Conservation (phyloP, 2,888 invertebrate genomes). For the Listrodromus nycthemerus region DNA sequence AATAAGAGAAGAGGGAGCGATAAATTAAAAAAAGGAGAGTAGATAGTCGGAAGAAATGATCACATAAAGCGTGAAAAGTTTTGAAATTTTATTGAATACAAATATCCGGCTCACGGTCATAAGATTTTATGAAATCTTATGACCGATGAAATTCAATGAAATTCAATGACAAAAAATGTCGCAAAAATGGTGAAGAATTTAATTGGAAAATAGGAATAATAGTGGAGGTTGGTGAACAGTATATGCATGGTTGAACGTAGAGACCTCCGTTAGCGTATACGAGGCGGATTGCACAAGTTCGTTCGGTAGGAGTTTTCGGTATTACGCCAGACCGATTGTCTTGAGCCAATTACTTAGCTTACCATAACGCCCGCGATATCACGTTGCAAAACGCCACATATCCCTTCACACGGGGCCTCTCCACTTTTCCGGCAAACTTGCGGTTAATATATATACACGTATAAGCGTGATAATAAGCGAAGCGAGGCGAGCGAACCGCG, state of each 20-base stretch:
- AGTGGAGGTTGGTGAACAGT: too few relatives aligned
- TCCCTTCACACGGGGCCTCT: neutral
- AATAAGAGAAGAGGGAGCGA: neutral
- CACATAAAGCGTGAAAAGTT: neutral
- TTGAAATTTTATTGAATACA: neutral
- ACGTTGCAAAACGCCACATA: conserved; percentile 4
- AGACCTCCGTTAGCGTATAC: neutral
- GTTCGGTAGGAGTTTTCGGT: neutral
- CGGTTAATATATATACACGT: neutral
- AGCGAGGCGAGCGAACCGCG: conserved; percentile 49
- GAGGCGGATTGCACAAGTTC: too few relatives aligned
- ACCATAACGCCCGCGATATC: conserved; percentile 10
- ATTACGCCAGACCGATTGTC: conserved; percentile 19
- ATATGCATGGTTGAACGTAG: too few relatives aligned
- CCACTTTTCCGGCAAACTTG: conserved; percentile 14
- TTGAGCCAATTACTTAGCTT: conserved; percentile 31
- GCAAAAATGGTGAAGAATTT: neutral
- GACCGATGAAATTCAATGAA: neutral
- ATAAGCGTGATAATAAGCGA: conserved; percentile 56
- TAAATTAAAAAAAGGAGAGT: neutral
- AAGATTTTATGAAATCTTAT: too few relatives aligned
- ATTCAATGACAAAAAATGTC: too few relatives aligned
- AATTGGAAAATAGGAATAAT: neutral
- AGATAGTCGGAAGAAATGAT: neutral
- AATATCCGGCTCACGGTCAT: neutral